Evolutionary conservation across 1,140 invertebrate genomes (phyloP), one percentile per base, ranked within the genome.

Genomic region (Leucophenga varia): DNA sequence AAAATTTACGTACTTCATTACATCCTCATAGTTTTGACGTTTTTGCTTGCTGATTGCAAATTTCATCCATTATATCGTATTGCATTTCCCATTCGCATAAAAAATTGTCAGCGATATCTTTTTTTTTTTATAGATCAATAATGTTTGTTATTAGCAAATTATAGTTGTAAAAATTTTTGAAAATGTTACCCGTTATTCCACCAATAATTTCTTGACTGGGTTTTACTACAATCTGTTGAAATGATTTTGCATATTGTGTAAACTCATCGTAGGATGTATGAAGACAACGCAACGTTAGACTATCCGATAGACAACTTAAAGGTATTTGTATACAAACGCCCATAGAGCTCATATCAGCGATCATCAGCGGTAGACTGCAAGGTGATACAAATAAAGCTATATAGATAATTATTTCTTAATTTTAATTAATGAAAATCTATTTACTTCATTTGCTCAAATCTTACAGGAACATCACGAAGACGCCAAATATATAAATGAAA

Each of bases 401-500:
- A 14, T 4, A 34, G 13, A 34, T n/a, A 8, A 25, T 5, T 25
- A 25, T 25, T 25, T 25, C 12, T 13, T 19, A 17, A 18, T 39
- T 30, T 30, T n/a, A n/a, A n/a, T n/a, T n/a, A n/a, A n/a, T n/a
- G n/a, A n/a, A 25, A 12, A n/a, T 21, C 3, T 16, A 46, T 53
- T 49, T 43, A 72, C 68, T 58, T 51, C 31, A 69, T 17, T 16
- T 49, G 49, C 3, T 49, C 3, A 22, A 72, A 61, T 4, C 55
- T 43, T 25, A 72, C 48, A 1, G 69, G 59, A 0, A 69, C 57
- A 54, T 72, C 56, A 18, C 53, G 44, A 2, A 72, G 20, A 18
- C 59, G 54, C 69, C 69, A 72, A 13, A 72, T 34, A 38, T 72
- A 52, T 9, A 57, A 31, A 3, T 53, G 39, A n/a, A 48, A 72